These are phyloP conservation scores for Altica lythri DNA, from an alignment of 2,888 invertebrate genomes.

Conservation along the genomic window DNA sequence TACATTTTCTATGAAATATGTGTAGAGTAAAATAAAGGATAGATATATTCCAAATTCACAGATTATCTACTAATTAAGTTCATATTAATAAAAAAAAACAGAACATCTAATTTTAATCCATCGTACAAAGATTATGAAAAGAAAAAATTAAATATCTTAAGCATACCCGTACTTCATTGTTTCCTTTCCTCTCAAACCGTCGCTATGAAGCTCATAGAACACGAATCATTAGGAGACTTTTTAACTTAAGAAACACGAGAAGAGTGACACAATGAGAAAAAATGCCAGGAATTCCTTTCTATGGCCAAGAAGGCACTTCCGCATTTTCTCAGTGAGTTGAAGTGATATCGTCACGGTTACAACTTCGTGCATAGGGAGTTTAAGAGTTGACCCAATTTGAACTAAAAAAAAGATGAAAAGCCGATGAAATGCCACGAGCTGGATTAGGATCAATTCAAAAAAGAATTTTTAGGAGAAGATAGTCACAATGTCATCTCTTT, in stretches of 20 bases:
- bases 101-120: no score
- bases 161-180: no score
- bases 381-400: constrained; percentile 21
- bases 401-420: constrained; percentile 16
- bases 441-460: constrained; percentile 14
- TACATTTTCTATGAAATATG: no score
- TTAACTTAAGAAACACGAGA: constrained; percentile 10
- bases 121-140: no score
- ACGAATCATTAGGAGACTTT: constrained; percentile 23
- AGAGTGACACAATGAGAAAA: constrained; percentile 20
- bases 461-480: no score
- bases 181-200: constrained; percentile 4
- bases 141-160: no score
- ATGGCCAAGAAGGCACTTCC: constrained; percentile 16
- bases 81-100: no score
- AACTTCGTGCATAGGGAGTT: constrained; percentile 1
- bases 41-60: no score
- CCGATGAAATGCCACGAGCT: constrained; percentile 18
- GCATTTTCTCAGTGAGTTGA: constrained; percentile 10
- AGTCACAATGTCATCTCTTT: no score
- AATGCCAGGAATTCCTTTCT: constrained; percentile 14
- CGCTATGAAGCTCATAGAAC: constrained; percentile 10
- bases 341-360: constrained; percentile 17
- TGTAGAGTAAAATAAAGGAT: no score
- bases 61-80: no score